phyloP scores from a whole-genome alignment of 2,797 vertebrate species.

The Luscinia luscinia region DNA sequence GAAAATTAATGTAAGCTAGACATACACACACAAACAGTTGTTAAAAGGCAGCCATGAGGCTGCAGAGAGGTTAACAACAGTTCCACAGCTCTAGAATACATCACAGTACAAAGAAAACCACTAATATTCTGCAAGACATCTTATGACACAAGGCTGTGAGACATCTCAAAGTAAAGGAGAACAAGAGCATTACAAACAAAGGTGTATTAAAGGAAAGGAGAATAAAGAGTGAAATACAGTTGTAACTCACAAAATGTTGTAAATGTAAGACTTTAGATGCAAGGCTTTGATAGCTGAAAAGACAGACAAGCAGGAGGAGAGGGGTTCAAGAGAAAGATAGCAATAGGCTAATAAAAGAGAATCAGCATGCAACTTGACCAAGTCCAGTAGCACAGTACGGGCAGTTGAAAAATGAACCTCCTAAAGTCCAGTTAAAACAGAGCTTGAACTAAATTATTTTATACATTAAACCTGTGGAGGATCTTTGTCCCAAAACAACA shows the following conservation, averaged over 20 bases:
- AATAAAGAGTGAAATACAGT: not conserved
- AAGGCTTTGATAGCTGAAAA: not conserved
- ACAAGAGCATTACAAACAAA: not conserved
- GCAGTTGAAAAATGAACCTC: not conserved
- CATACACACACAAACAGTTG: not conserved
- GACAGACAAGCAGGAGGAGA: not conserved
- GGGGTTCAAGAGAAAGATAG: not conserved
- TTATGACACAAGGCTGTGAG: not conserved
- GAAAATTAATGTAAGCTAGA: not conserved
- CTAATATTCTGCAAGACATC: not conserved
- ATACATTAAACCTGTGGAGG: not conserved
- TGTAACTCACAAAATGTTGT: accelerated
- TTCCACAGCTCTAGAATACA: not conserved
- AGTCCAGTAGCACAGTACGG: accelerated
- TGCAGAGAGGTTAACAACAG: not conserved
- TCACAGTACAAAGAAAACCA: not conserved
- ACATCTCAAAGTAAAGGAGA: not conserved
- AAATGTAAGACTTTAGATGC: not conserved
- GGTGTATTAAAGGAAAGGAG: not conserved
- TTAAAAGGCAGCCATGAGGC: not conserved
- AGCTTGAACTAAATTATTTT: not conserved
- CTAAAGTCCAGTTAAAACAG: not conserved
- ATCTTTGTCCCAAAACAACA: not conserved
- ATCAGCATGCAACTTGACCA: not conserved
- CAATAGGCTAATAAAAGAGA: not conserved